phyloP scores from a whole-genome alignment of 2,888 invertebrate species.

The Diabrotica balteata region DNA sequence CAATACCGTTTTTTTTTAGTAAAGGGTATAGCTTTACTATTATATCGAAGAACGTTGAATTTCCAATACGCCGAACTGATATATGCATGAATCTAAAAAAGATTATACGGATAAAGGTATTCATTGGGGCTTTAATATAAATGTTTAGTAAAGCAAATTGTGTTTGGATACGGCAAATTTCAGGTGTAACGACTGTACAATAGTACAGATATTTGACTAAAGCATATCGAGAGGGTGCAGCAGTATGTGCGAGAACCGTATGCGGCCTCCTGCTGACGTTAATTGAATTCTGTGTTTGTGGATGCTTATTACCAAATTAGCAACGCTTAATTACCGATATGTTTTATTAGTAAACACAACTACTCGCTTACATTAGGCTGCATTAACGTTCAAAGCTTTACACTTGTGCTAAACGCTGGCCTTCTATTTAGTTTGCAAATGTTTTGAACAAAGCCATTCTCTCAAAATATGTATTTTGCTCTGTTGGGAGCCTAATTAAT shows the following conservation, averaged over 20 bases:
- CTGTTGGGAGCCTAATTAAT: slow-evolving; percentile 36
- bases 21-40: no score
- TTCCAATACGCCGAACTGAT: no score
- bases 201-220: slow-evolving; percentile 24
- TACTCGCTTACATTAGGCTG: slow-evolving; percentile 58
- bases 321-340: slow-evolving; percentile 62
- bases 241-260: slow-evolving; percentile 2
- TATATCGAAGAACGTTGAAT: no score
- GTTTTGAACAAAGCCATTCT: slow-evolving; percentile 32
- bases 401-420: slow-evolving; percentile 25
- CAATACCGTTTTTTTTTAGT: no score
- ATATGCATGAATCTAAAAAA: no score
- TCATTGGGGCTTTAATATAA: background rate
- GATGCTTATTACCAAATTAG: slow-evolving; percentile 63
- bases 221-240: slow-evolving; percentile 11
- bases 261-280: slow-evolving; percentile 49
- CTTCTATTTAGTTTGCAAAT: slow-evolving; percentile 27
- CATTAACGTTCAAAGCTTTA: slow-evolving; percentile 55
- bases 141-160: slow-evolving; percentile 3
- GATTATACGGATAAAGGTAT: background rate
- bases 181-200: slow-evolving; percentile 15
- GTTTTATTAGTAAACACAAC: slow-evolving; percentile 61
- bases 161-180: slow-evolving; percentile 9
- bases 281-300: slow-evolving; percentile 62
- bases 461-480: slow-evolving; percentile 43